Evolutionary conservation across 37 sponge, comb jelly and placozoan species (phyloP).

Genomic region (Crambe crambe): DNA sequence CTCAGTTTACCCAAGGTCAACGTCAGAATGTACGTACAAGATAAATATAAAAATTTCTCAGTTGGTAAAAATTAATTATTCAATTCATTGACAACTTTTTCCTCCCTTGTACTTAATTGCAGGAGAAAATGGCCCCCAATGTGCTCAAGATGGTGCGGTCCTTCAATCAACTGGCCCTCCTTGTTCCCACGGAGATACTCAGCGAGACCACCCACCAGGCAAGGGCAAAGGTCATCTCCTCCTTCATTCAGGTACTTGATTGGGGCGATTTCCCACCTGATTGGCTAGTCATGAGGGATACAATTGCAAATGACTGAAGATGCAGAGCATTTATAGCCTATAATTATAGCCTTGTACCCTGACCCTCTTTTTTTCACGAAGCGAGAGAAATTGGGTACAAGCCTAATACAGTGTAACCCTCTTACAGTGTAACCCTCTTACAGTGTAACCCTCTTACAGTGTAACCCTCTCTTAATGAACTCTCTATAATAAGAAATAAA

Average conservation of each 20-base stretch:
- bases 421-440: too few relatives aligned
- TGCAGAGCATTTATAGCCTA: background rate
- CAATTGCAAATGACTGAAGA: background rate
- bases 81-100: too few relatives aligned
- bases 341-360: background rate
- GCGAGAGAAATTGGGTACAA: too few relatives aligned
- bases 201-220: conserved; percentile 43
- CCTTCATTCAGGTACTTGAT: conserved; percentile 62
- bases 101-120: too few relatives aligned
- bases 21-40: too few relatives aligned
- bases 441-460: too few relatives aligned
- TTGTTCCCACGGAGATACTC: conserved; percentile 71
- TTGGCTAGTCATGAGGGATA: background rate
- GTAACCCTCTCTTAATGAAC: too few relatives aligned
- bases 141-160: conserved; percentile 64
- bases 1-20: too few relatives aligned
- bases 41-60: too few relatives aligned
- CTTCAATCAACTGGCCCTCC: conserved; percentile 77
- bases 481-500: too few relatives aligned
- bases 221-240: conserved; percentile 70
- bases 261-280: background rate
- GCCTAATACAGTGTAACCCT: too few relatives aligned
- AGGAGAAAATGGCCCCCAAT: conserved; percentile 43
- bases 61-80: too few relatives aligned
- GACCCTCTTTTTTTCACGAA: background rate